Conservation (phyloP, 1,140 invertebrate genomes). For the Polypedilum vanderplanki region DNA sequence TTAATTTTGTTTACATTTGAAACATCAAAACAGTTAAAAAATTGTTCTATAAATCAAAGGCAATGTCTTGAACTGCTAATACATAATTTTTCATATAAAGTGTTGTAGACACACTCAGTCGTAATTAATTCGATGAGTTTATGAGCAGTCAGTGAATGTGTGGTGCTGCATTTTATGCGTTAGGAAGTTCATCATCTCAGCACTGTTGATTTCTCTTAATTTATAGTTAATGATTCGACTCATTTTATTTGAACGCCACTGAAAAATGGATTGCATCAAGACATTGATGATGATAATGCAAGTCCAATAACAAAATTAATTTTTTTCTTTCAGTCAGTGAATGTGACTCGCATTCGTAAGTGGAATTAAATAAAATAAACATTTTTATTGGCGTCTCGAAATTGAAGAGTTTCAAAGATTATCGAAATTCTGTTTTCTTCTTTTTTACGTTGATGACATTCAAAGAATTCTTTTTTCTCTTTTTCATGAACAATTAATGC, state of each 20-base stretch:
- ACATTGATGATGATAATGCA: background rate
- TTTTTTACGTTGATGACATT: too few relatives aligned
- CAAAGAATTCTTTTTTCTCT: too few relatives aligned
- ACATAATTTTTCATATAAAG: background rate
- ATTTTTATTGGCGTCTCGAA: slow-evolving; percentile 6
- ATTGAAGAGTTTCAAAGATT: too few relatives aligned
- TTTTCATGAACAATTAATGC: too few relatives aligned
- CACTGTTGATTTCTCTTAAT: too few relatives aligned
- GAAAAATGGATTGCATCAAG: background rate
- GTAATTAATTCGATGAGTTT: slow-evolving; percentile 6
- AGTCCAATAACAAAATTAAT: slow-evolving; percentile 9
- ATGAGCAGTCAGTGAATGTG: background rate
- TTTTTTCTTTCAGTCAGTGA: background rate
- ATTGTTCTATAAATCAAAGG: background rate
- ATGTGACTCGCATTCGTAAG: background rate
- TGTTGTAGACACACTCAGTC: background rate
- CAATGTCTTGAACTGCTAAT: too few relatives aligned
- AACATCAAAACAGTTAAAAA: slow-evolving; percentile 1
- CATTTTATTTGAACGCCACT: background rate
- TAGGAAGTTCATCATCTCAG: too few relatives aligned
- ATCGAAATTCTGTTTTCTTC: too few relatives aligned
- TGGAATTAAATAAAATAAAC: slow-evolving; percentile 14
- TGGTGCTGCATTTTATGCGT: too few relatives aligned
- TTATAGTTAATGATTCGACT: background rate
- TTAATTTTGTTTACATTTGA: slow-evolving; percentile 8